These are phyloP conservation scores for Chunga burmeisteri DNA, from an alignment of 2,113 vertebrate genomes.

Conservation along the genomic window DNA sequence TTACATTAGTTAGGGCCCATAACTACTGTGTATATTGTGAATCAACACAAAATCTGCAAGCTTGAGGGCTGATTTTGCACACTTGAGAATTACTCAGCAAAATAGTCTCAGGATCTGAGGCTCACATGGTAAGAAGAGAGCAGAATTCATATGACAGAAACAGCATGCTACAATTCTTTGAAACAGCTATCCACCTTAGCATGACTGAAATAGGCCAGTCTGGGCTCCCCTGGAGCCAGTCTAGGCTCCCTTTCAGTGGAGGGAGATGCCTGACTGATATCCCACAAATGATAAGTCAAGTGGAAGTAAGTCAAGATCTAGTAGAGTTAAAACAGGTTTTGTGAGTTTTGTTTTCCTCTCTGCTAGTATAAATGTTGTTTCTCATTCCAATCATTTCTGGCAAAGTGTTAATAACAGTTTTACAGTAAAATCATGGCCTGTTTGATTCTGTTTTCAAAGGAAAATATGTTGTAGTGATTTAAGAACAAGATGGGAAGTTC, in stretches of 20 bases:
- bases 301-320: neutral
- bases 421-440: neutral
- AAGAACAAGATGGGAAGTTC: neutral
- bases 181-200: neutral
- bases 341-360: neutral
- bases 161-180: neutral
- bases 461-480: neutral
- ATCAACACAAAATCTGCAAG: neutral
- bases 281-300: neutral
- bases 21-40: neutral
- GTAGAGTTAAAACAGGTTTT: neutral
- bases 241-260: neutral
- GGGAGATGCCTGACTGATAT: neutral
- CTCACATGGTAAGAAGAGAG: neutral
- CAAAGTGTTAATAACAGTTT: neutral
- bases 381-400: neutral
- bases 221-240: too few relatives aligned
- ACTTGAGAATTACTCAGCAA: neutral
- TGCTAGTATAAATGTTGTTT: neutral
- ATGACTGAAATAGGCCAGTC: neutral
- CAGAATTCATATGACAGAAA: neutral
- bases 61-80: neutral
- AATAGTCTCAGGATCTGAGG: neutral
- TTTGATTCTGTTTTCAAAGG: neutral
- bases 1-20: neutral